Evolutionary conservation across 2,888 invertebrate genomes (phyloP).

Genomic region (Ectobius pallidus): DNA sequence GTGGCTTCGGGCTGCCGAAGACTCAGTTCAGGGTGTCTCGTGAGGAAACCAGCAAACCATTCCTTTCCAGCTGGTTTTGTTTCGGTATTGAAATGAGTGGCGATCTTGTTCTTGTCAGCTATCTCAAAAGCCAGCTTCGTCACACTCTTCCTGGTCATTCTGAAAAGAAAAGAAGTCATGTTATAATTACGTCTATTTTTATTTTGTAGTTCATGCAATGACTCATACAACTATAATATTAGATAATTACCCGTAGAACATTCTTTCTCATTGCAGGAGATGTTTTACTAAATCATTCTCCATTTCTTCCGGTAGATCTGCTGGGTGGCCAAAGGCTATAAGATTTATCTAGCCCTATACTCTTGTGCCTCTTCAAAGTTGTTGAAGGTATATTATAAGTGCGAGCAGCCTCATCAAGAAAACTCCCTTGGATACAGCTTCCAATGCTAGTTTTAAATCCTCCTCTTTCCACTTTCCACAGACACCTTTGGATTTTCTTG

Average conservation of each 20-base stretch:
- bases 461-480: background rate
- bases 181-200: background rate
- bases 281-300: conserved; percentile 7
- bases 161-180: background rate
- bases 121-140: conserved; percentile 16
- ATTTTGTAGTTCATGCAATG: background rate
- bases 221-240: background rate
- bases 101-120: background rate
- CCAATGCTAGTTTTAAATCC: background rate
- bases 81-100: background rate
- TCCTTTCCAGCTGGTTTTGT: conserved; percentile 4
- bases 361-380: background rate
- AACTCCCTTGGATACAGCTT: background rate
- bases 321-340: background rate
- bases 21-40: conserved; percentile 12
- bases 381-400: background rate
- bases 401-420: background rate
- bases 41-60: conserved; percentile 14
- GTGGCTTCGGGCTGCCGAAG: background rate
- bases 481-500: background rate
- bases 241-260: conserved; percentile 13
- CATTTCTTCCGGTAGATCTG: conserved; percentile 1
- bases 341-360: background rate
- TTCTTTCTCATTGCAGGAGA: conserved; percentile 15
- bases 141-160: background rate